Evolutionary conservation across 2,888 invertebrate species (phyloP).

Genomic region (Dryobotodes eremita): DNA sequence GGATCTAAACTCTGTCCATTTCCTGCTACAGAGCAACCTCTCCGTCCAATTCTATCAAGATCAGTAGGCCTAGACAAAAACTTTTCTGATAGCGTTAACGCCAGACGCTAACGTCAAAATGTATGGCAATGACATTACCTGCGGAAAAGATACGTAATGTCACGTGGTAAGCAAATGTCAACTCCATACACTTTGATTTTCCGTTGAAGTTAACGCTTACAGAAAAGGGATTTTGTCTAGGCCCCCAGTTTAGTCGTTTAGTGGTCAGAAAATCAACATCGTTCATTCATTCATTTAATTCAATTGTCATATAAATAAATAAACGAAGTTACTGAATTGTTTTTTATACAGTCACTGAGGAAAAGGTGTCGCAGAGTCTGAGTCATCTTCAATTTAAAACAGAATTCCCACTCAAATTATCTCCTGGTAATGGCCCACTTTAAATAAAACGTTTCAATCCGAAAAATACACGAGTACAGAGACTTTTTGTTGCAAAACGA

Average conservation of each 20-base stretch:
- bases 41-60: background rate
- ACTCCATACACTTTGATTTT: too few relatives aligned
- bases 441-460: conserved; percentile 43
- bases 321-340: background rate
- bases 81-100: too few relatives aligned
- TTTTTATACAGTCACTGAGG: background rate
- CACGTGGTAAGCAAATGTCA: too few relatives aligned
- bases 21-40: background rate
- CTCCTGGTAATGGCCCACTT: conserved; percentile 34
- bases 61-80: too few relatives aligned
- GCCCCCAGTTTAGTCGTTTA: background rate
- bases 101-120: too few relatives aligned
- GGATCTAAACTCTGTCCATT: background rate
- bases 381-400: conserved; percentile 6
- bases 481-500: conserved; percentile 33
- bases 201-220: too few relatives aligned
- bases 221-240: too few relatives aligned
- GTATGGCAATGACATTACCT: too few relatives aligned
- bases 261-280: background rate
- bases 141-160: too few relatives aligned
- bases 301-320: too few relatives aligned
- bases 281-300: too few relatives aligned
- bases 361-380: background rate
- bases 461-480: conserved; percentile 33
- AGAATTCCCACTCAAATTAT: conserved; percentile 44